Conservation (phyloP, 2,888 invertebrate species). For the Acronicta leporina region DNA sequence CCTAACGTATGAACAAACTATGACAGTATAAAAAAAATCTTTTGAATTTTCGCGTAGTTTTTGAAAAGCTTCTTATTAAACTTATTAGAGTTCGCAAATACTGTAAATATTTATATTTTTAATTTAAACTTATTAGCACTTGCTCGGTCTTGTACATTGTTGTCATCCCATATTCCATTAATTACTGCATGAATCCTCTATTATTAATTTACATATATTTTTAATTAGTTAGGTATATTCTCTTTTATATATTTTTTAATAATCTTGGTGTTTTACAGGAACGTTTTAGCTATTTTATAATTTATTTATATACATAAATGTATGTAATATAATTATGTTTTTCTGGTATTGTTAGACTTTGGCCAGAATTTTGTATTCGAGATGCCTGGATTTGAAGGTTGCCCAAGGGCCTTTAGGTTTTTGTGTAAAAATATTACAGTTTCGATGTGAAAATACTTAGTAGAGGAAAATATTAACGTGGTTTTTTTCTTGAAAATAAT, state of each 20-base stretch:
- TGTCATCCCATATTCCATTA: constrained; percentile 51
- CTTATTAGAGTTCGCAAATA: background rate
- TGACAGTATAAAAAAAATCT: background rate
- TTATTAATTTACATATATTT: constrained; percentile 39
- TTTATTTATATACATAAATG: constrained; percentile 10
- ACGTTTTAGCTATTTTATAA: constrained; percentile 41
- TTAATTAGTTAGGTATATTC: constrained; percentile 16
- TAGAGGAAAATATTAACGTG: constrained; percentile 39
- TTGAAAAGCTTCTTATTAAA: constrained; percentile 7
- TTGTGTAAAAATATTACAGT: constrained; percentile 16
- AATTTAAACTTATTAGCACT: constrained; percentile 1
- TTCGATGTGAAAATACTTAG: constrained; percentile 27
- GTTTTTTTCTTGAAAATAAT: background rate
- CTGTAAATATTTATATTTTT: background rate
- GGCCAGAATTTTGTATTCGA: constrained; percentile 25
- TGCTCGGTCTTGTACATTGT: constrained; percentile 44
- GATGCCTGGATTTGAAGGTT: constrained; percentile 35
- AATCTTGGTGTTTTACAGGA: constrained; percentile 55
- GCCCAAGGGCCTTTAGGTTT: constrained; percentile 14
- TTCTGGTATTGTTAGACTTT: constrained; percentile 36
- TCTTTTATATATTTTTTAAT: constrained; percentile 39
- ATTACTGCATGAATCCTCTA: constrained; percentile 51
- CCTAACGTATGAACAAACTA: background rate
- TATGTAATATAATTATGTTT: background rate
- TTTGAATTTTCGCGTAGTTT: background rate